Evolutionary conservation across 2,797 vertebrate species (phyloP), one percentile per base, ranked within the genome.

Genomic region (Bradypus variegatus): DNA sequence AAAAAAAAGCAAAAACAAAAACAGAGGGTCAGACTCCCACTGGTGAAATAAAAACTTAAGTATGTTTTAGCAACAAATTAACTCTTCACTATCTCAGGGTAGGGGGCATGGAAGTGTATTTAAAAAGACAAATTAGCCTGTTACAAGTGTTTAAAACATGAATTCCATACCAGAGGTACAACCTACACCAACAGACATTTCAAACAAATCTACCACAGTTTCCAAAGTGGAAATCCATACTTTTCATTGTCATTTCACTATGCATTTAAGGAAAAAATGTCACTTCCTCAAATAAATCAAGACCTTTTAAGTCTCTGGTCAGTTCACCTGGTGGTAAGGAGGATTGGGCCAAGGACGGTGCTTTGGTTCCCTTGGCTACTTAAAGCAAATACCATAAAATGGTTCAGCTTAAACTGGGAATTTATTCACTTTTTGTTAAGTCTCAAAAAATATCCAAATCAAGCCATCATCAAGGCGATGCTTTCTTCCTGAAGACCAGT

Each of bases 1-100:
- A 67, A 86, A 55, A 55, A 55, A 55, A 16, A 55, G 15, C 53
- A 55, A 16, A 55, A 55, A 16, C 18, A 16, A 55, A 86, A 86
- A 86, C 18, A 84, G n/a, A 88, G 16, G 50, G 4, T 86, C 48
- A 80, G 62, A 75, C 14, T 86, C 67, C 50, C 62, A 85, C 21
- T 70, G 86, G 45, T 55, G 69, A 86, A 73, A 87, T 78, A 58
- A 85, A 92, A 81, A 72, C 77, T 84, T 73, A 67, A 64, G 45
- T 78, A 94, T 85, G 73, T 95, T 94, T 94, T 86, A 73, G 85
- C 64, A 91, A 89, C 45, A 93, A 91, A 80, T 45, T 21, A 92
- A 70, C 12, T 86, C 65, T 94, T 89, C n/a, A n/a, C 89, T 80
- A 73, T 90, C 67, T 91, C 73, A 36, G 38, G 29, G 69, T 80